A percentile compares a stretch with the other conserved stretches of the same genome.
These are phyloP conservation scores for Coryphaenoides rupestris DNA, from an alignment of 2,113 vertebrate genomes.

Conservation along the genomic window DNA sequence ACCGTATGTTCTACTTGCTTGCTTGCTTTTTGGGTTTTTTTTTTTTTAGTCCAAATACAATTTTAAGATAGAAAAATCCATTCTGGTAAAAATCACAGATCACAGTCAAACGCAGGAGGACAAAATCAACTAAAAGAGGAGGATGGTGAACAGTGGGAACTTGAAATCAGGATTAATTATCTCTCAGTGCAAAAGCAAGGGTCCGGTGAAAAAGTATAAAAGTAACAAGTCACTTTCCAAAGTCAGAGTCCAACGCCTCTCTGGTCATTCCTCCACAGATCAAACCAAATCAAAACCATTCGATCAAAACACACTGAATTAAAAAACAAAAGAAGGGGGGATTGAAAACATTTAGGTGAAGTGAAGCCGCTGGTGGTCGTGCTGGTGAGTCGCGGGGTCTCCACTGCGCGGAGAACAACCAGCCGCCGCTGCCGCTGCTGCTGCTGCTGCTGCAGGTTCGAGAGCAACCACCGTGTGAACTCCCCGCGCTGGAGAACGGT, in stretches of 20 bases:
- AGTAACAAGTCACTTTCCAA: neutral
- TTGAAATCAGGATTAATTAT: neutral
- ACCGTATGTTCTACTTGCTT: constrained; percentile 17
- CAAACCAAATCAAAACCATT: neutral
- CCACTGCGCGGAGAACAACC: too few relatives aligned
- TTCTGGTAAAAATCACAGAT: constrained; percentile 15
- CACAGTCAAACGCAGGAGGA: neutral
- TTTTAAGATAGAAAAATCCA: constrained; percentile 40
- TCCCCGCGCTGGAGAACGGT: constrained; percentile 36
- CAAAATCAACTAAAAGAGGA: neutral
- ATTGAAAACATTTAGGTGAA: too few relatives aligned
- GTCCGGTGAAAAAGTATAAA: constrained; percentile 1
- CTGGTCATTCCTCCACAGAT: neutral
- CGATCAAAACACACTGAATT: neutral
- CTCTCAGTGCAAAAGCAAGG: neutral
- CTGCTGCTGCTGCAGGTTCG: neutral
- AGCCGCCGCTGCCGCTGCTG: too few relatives aligned
- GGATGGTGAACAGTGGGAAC: neutral
- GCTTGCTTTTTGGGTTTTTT: constrained; percentile 2
- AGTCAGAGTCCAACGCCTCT: neutral
- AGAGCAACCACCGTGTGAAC: constrained; percentile 13
- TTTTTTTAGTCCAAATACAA: constrained; percentile 9
- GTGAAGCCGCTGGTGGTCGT: too few relatives aligned
- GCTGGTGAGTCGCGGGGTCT: too few relatives aligned
- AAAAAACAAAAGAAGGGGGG: constrained; percentile 39